These are phyloP conservation scores for Tadarida brasiliensis DNA, from an alignment of 2,797 vertebrate species.

Conservation along the genomic window DNA sequence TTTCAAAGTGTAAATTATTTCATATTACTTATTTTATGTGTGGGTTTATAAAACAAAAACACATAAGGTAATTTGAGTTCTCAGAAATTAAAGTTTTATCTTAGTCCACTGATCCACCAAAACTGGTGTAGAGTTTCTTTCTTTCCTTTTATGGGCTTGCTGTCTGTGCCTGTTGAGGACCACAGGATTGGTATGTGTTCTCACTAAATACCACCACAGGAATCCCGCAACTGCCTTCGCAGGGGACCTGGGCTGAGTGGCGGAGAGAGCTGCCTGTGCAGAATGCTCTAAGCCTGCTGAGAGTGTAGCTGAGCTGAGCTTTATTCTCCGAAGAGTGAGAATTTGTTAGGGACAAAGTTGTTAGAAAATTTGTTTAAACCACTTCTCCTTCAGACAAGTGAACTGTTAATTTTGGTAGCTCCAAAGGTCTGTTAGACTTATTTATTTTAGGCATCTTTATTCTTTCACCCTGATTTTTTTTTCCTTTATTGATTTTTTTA, in stretches of 20 bases:
- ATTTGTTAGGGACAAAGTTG: background rate
- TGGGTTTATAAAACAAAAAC: slow-evolving; percentile 54
- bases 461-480: background rate
- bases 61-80: slow-evolving; percentile 15
- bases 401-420: slow-evolving; percentile 15
- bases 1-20: slow-evolving; percentile 41
- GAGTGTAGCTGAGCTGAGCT: background rate
- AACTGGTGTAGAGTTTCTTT: slow-evolving; percentile 21
- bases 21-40: background rate
- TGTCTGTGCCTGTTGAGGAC: background rate
- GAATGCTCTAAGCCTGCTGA: background rate
- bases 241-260: background rate
- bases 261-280: background rate
- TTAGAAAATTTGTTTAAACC: slow-evolving; percentile 3
- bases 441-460: slow-evolving; percentile 20
- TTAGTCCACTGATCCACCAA: background rate
- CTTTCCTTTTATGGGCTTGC: slow-evolving; percentile 34
- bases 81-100: slow-evolving; percentile 43
- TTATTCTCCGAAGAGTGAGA: slow-evolving; percentile 1
- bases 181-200: background rate
- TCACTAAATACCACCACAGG: background rate
- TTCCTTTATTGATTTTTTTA: too few relatives aligned
- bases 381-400: slow-evolving; percentile 16
- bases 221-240: accelerated
- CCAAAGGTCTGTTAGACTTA: background rate